phyloP scores from a whole-genome alignment of 2,888 invertebrate genomes.

The Lepidonotus clava region DNA sequence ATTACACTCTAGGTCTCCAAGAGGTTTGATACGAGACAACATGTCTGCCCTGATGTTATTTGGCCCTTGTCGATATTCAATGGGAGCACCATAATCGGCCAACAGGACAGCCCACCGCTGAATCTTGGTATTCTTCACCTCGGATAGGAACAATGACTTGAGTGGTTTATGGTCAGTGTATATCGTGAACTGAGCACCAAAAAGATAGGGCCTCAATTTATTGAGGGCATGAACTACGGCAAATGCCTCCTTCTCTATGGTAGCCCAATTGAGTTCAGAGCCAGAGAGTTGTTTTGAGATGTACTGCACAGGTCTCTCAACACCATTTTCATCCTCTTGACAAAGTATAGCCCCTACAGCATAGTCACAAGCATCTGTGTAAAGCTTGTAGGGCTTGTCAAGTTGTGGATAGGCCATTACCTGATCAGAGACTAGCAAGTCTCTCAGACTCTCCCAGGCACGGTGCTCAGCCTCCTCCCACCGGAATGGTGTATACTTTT shows the following conservation, averaged over 20 bases:
- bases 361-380: slow-evolving; percentile 41
- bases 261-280: slow-evolving; percentile 19
- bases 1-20: neutral
- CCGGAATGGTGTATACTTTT: slow-evolving; percentile 18
- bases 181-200: slow-evolving; percentile 51
- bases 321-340: slow-evolving; percentile 7
- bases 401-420: slow-evolving; percentile 47
- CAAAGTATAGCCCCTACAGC: slow-evolving; percentile 39
- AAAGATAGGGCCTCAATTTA: slow-evolving; percentile 55
- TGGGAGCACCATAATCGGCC: slow-evolving; percentile 58
- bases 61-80: slow-evolving; percentile 56
- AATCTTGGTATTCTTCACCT: slow-evolving; percentile 58
- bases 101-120: slow-evolving; percentile 60
- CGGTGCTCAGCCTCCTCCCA: slow-evolving; percentile 27
- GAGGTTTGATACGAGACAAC: neutral
- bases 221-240: slow-evolving; percentile 32
- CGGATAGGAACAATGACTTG: slow-evolving; percentile 49
- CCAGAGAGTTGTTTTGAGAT: slow-evolving; percentile 52
- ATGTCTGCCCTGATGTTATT: slow-evolving; percentile 57
- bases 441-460: slow-evolving; percentile 39
- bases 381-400: slow-evolving; percentile 44
- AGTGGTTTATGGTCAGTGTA: slow-evolving; percentile 56
- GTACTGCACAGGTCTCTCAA: slow-evolving; percentile 50
- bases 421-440: neutral
- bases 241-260: slow-evolving; percentile 50